Conservation (phyloP, 1,140 invertebrate genomes). For the Heliconius hewitsoni region DNA sequence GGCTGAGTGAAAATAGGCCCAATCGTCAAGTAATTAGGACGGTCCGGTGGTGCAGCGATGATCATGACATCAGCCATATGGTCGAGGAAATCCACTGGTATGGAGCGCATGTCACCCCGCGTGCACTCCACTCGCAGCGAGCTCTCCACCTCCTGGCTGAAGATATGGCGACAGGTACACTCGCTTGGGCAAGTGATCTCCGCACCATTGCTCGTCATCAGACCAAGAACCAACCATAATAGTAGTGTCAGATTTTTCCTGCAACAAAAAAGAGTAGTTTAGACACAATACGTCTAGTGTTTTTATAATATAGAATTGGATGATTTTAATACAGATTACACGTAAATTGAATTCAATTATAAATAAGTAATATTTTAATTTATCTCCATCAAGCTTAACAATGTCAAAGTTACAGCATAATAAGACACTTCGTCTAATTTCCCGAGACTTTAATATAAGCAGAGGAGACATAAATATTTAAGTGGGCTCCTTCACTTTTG, state of each 20-base stretch:
- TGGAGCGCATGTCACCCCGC: constrained; percentile 83
- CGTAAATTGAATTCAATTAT: background rate
- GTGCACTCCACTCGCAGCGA: constrained; percentile 69
- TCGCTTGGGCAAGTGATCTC: constrained; percentile 61
- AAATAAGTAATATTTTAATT: background rate
- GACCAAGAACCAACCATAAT: constrained; percentile 33
- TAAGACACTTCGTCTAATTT: background rate
- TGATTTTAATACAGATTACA: background rate
- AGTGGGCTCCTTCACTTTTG: too few species aligned
- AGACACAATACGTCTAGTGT: background rate
- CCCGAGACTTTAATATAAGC: constrained; percentile 1
- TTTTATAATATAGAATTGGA: background rate
- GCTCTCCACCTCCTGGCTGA: constrained; percentile 46
- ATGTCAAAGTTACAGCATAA: constrained; percentile 9
- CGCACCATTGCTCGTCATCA: constrained; percentile 41
- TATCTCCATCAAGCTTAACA: constrained; percentile 1
- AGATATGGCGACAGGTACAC: constrained; percentile 52
- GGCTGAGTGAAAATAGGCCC: constrained; percentile 86
- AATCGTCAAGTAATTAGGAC: constrained; percentile 86
- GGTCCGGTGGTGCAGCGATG: constrained; percentile 85
- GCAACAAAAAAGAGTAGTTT: constrained; percentile 53
- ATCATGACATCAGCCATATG: constrained; percentile 84
- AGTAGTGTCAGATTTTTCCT: constrained; percentile 47
- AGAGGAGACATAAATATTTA: too few species aligned
- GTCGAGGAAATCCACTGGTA: constrained; percentile 84